Evolutionary conservation across 2,888 invertebrate genomes (phyloP), one percentile per base, ranked within the genome.

Genomic region (Drosophila leonis): DNA sequence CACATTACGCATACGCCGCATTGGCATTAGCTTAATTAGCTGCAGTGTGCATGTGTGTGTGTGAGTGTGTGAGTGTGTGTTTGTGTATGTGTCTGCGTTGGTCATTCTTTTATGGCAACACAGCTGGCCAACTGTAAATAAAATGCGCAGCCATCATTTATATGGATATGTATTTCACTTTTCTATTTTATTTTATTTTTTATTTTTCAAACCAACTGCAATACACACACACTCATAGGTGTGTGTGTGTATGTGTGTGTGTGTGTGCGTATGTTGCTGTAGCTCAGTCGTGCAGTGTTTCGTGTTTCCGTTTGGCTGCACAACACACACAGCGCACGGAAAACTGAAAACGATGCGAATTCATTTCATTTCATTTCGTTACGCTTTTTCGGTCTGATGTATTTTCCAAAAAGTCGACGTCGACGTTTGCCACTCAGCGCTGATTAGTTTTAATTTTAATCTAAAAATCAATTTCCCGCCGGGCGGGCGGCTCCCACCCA

Each of bases 391-490:
- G 88, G 84, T 79, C 90, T 87, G 82, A 89, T 89, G 88, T 89
- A 72, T 87, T 76, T 81, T 71, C 56, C 55, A 59, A 83, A 86
- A 84, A 85, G 51, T 49, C 56, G 66, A 68, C 70, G 70, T 63
- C 57, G 54, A 46, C 67, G 54, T 48, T 65, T 68, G 76, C 75
- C 90, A 91, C 90, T 90, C 90, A 88, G 75, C 83, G 75, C 86
- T 90, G 90, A 90, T 90, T 90, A 90, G 90, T 91, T 90, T 90
- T 91, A 90, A 88, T 88, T 91, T 91, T 91, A 90, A 90, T 90
- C 90, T 87, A 85, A 88, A 90, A 90, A 90, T 90, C 90, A 90
- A 90, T 90, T 90, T 90, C 88, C 90, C 84, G 91, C 90, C 82
- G 64, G 76, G 66, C 83, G 64, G 72, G 60, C 41, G 69, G 69